Conservation (phyloP, 2,113 vertebrate species). For the Onychostruthus taczanowskii region DNA sequence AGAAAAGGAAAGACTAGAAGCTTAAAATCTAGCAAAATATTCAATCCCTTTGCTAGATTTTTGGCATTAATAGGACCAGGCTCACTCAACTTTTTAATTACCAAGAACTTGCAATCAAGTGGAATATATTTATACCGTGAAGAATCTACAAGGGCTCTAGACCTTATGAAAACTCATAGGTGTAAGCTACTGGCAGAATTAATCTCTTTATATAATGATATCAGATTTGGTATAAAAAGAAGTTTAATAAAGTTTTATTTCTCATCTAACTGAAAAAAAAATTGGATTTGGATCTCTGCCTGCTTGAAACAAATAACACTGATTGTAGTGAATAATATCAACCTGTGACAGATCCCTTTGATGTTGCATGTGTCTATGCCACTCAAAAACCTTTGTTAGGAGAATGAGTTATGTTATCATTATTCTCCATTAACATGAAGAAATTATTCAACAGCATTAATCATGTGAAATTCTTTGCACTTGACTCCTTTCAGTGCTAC, state of each 20-base stretch:
- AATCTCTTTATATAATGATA: background rate
- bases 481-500: background rate
- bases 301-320: background rate
- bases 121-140: background rate
- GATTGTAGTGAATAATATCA: background rate
- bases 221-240: background rate
- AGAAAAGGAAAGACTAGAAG: background rate
- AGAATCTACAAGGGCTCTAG: background rate
- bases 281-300: background rate
- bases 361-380: background rate
- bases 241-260: background rate
- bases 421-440: background rate
- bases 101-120: background rate
- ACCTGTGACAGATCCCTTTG: background rate
- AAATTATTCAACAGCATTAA: slow-evolving; percentile 3
- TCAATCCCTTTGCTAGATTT: background rate
- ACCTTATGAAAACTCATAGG: background rate
- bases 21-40: background rate
- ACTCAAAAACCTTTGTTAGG: background rate
- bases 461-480: background rate
- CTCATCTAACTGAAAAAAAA: background rate
- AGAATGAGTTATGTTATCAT: background rate
- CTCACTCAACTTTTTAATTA: background rate
- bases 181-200: background rate
- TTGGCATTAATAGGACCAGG: background rate